Base-by-base conservation (phyloP, 2,888 invertebrate genomes). In the Plutella xylostella region DNA sequence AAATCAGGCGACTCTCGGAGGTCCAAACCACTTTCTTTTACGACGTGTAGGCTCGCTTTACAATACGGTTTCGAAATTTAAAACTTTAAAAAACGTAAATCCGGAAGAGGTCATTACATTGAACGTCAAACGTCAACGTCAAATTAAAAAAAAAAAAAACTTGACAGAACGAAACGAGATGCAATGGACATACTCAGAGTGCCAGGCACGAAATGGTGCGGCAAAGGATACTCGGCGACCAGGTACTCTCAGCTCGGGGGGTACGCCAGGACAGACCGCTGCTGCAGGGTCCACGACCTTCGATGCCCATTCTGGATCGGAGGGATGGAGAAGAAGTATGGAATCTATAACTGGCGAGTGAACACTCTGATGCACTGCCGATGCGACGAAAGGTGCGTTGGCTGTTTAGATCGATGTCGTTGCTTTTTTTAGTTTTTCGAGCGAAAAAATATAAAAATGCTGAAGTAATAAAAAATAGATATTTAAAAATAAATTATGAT, bases 131-230 rank as follows among this genome's bases (percentile, higher is more conserved):
- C 19, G 17, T 9, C 19, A 2, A 48, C 51, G 45, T 33, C 39
- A 47, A 46, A 47, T 42, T 37, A 48, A 45, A 47, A 49, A 47
- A 38, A 42, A 50, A 56, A 51, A 51, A 55, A 51, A 47, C 42
- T 63, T 57, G 56, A 63, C 72, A 80, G 82, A 73, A 63, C 67
- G 54, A 79, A 79, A 55, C 73, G 85, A 19, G 77, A 79, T 50
- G 70, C 77, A 1, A 76, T 73, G 66, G 92, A 92, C 65, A 75
- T 92, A 56, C 85, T 95, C 46, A 89, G 93, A 51, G 90, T 94
- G 39, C 96, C 96, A 1, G 96, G 96, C 40, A 96, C 96, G 1
- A 92, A 93, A 66, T 97, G 96, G 96, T 97, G 97, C 72, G 97
- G 97, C 19, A 91, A 92, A 57, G 96, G 96, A 1, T 91, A 90